Evolutionary conservation across 1,140 invertebrate genomes (phyloP).

Genomic region (Drosophila takahashii): DNA sequence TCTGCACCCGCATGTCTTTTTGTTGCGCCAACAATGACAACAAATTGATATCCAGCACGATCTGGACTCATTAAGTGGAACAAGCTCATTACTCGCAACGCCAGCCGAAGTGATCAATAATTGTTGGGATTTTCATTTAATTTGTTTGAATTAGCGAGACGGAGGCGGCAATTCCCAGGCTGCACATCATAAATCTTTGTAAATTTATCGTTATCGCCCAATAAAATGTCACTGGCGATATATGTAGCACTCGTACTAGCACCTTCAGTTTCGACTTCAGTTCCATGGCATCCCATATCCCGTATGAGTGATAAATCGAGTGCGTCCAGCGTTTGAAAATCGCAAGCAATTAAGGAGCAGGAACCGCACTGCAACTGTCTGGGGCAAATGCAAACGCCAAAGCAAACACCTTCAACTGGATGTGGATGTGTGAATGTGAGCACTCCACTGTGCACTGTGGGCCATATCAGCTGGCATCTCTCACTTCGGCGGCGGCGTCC

Average conservation of each 20-base stretch:
- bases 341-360: constrained; percentile 70
- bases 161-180: constrained; percentile 48
- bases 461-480: constrained; percentile 73
- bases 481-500: constrained; percentile 58
- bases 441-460: constrained; percentile 22
- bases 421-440: not conserved
- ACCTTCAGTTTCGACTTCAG: constrained; percentile 2
- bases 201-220: constrained; percentile 82
- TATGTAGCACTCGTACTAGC: constrained; percentile 23
- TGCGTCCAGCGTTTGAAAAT: constrained; percentile 77
- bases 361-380: constrained; percentile 37
- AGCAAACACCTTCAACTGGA: constrained; percentile 61
- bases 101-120: constrained; percentile 65
- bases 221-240: constrained; percentile 73
- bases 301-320: constrained; percentile 73
- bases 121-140: constrained; percentile 74
- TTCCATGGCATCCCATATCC: constrained; percentile 5
- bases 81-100: constrained; percentile 61
- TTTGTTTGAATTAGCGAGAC: constrained; percentile 75
- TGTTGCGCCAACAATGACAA: constrained; percentile 73
- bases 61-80: constrained; percentile 61
- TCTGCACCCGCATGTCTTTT: constrained; percentile 44
- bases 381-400: constrained; percentile 11
- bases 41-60: constrained; percentile 66
- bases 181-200: constrained; percentile 75